These are phyloP conservation scores for Euura lappo DNA, from an alignment of 1,140 invertebrate species.

Conservation along the genomic window DNA sequence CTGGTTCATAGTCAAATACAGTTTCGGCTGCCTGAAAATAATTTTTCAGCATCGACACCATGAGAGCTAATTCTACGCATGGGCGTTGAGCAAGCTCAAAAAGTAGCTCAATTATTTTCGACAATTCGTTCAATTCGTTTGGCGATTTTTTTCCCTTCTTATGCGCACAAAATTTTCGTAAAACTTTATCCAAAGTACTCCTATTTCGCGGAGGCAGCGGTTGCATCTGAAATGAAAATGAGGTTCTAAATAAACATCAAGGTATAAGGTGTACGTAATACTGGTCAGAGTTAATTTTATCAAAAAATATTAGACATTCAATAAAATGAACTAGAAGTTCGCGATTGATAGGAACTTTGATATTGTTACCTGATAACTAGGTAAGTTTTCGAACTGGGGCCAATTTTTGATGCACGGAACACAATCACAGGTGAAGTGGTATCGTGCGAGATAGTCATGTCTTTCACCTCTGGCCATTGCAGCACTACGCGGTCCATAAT, in stretches of 20 bases:
- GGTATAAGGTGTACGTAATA: neutral
- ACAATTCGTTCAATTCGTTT: neutral
- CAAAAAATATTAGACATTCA: too few species aligned
- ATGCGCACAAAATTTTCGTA: neutral
- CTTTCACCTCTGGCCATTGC: slow-evolving; percentile 31
- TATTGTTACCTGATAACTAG: slow-evolving; percentile 21
- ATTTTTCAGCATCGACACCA: too few species aligned
- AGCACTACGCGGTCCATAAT: slow-evolving; percentile 48
- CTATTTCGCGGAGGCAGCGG: neutral
- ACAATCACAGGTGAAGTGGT: slow-evolving; percentile 32
- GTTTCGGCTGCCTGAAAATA: too few species aligned
- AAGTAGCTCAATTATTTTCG: neutral
- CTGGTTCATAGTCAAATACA: too few species aligned
- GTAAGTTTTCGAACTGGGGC: slow-evolving; percentile 31
- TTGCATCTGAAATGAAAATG: neutral
- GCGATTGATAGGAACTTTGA: neutral
- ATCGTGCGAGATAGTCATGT: slow-evolving; percentile 31
- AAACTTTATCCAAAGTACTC: neutral
- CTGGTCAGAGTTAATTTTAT: neutral
- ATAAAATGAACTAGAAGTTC: neutral
- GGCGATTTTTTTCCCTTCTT: neutral
- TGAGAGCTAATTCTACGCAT: neutral
- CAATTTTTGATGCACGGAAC: slow-evolving; percentile 31
- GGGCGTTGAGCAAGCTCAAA: neutral
- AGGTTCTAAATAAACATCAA: neutral